These are phyloP conservation scores for Salpingus planirostris DNA, from an alignment of 2,888 invertebrate genomes.

Conservation along the genomic window DNA sequence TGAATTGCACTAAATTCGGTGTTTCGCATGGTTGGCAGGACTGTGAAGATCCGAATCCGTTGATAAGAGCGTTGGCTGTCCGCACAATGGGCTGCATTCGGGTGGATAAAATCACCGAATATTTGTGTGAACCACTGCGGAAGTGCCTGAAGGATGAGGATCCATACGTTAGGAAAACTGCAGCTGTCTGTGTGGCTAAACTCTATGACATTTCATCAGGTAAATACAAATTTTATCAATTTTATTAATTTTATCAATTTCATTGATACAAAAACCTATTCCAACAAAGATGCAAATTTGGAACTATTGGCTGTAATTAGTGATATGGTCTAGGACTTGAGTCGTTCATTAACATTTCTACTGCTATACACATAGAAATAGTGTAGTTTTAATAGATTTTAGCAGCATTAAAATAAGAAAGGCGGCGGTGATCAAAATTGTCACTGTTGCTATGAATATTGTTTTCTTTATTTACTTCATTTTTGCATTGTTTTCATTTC, in stretches of 20 bases:
- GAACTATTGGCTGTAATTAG: not conserved
- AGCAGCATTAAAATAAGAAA: too few species aligned
- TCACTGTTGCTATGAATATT: too few species aligned
- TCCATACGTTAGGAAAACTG: slow-evolving; percentile 96
- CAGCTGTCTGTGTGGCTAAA: slow-evolving; percentile 98
- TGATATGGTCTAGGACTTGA: too few species aligned
- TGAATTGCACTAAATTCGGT: not conserved
- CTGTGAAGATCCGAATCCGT: slow-evolving; percentile 98
- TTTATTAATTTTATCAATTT: too few species aligned
- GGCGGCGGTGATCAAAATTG: too few species aligned
- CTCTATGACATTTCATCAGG: slow-evolving; percentile 89
- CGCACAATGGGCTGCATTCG: slow-evolving; percentile 99
- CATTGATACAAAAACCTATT: too few species aligned
- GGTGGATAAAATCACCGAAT: slow-evolving; percentile 99
- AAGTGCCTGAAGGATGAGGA: slow-evolving; percentile 94
- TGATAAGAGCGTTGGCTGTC: slow-evolving; percentile 96
- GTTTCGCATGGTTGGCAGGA: slow-evolving; percentile 66
- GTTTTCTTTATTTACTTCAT: too few species aligned
- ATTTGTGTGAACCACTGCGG: slow-evolving; percentile 93
- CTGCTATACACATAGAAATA: too few species aligned
- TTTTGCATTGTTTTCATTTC: too few species aligned
- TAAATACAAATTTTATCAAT: slow-evolving; percentile 6
- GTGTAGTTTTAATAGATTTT: not conserved
- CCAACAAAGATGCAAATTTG: not conserved
- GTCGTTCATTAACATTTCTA: too few species aligned